Percentiles rank a stretch among this genome's conserved stretches.
Evolutionary conservation across 2,113 vertebrate genomes (phyloP).

Genomic region (Pantherophis guttatus): DNA sequence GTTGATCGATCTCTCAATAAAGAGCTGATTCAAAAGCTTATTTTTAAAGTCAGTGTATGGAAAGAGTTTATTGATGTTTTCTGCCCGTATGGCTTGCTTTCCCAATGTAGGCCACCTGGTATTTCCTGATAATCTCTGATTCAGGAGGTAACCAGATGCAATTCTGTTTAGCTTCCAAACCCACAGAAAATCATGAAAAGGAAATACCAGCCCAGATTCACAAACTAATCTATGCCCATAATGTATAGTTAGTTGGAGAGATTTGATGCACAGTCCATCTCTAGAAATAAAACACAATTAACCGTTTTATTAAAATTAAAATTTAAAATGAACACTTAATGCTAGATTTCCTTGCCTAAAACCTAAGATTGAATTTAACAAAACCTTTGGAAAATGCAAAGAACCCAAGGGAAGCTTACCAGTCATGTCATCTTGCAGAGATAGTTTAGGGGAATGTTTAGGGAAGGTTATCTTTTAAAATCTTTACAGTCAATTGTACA

Average conservation of each 20-base stretch:
- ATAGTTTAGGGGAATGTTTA: neutral
- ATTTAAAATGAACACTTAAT: neutral
- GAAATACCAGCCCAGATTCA: neutral
- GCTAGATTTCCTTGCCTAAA: neutral
- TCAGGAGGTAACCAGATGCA: neutral
- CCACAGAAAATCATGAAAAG: neutral
- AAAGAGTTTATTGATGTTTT: neutral
- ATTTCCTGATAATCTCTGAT: neutral
- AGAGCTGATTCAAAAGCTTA: neutral
- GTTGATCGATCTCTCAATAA: neutral
- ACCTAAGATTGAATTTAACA: neutral
- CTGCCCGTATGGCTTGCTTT: neutral
- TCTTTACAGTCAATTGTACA: neutral
- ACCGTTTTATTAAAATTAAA: neutral
- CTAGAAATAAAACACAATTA: neutral
- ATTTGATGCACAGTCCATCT: neutral
- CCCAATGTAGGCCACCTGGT: neutral
- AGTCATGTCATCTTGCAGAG: neutral
- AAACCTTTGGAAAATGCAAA: neutral
- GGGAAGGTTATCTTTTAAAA: neutral
- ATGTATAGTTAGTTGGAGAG: neutral
- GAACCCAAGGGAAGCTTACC: neutral
- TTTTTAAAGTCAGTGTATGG: neutral
- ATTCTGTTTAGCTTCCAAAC: neutral
- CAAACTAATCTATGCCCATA: neutral